These are phyloP conservation scores for Protodeltote pygarga DNA, from an alignment of 2,888 invertebrate genomes.

Conservation along the genomic window DNA sequence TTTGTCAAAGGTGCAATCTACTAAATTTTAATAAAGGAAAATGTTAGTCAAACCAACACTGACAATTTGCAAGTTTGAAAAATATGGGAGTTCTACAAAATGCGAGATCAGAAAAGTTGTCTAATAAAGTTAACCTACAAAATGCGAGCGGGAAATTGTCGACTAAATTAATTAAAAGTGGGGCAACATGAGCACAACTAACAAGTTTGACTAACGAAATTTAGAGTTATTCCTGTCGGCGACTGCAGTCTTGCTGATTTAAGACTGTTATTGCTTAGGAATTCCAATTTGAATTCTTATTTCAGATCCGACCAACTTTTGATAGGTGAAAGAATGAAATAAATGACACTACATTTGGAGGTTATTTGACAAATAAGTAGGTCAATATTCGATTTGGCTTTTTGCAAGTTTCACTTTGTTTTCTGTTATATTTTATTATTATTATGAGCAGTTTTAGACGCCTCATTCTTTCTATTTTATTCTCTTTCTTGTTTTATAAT, in stretches of 20 bases:
- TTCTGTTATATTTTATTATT: too few relatives aligned
- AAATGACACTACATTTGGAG: too few relatives aligned
- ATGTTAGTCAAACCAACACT: slow-evolving; percentile 5
- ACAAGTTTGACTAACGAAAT: slow-evolving; percentile 23
- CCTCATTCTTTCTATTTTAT: too few relatives aligned
- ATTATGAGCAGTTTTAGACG: too few relatives aligned
- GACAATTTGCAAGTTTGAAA: slow-evolving; percentile 26
- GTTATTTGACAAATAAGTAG: too few relatives aligned
- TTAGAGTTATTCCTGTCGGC: slow-evolving; percentile 30
- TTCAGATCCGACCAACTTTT: not conserved
- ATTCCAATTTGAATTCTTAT: slow-evolving; percentile 2
- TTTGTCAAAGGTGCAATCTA: too few relatives aligned
- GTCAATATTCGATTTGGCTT: too few relatives aligned
- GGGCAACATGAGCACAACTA: slow-evolving; percentile 29
- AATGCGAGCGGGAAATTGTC: slow-evolving; percentile 33
- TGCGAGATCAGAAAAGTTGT: slow-evolving; percentile 46
- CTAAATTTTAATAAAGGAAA: slow-evolving; percentile 34
- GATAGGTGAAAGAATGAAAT: too few relatives aligned
- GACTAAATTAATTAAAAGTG: slow-evolving; percentile 51
- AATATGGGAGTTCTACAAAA: slow-evolving; percentile 24
- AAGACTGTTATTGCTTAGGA: not conserved
- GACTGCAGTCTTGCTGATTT: slow-evolving; percentile 9
- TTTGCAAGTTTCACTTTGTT: too few relatives aligned
- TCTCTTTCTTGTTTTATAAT: too few relatives aligned
- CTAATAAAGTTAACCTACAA: slow-evolving; percentile 31